Percentiles rank a stretch among this genome's conserved stretches.
phyloP scores from a whole-genome alignment of 1,140 invertebrate genomes.

The Drosophila neocordata region DNA sequence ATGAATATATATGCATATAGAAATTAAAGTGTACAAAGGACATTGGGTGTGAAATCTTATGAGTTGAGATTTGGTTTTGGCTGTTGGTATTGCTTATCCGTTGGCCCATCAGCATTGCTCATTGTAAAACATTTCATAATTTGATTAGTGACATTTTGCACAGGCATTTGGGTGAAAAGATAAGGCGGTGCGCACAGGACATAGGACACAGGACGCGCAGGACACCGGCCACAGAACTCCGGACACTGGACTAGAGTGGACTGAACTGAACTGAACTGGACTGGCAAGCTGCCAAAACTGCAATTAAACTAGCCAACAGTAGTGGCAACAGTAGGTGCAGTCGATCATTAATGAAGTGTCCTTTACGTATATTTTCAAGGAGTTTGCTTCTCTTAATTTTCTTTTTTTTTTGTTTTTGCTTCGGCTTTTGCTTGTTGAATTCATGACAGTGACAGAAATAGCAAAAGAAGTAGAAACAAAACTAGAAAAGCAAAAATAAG shows the following conservation, averaged over 20 bases:
- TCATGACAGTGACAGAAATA: slow-evolving; percentile 3
- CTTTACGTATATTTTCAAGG: slow-evolving; percentile 20
- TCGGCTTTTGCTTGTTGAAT: background rate
- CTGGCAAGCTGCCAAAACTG: slow-evolving; percentile 54
- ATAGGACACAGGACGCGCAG: slow-evolving; percentile 12
- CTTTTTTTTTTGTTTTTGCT: too few relatives aligned
- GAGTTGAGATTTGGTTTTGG: background rate
- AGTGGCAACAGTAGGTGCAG: slow-evolving; percentile 1
- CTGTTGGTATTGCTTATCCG: slow-evolving; percentile 37
- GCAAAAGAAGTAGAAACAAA: slow-evolving; percentile 13
- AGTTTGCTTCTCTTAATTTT: background rate
- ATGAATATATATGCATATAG: background rate
- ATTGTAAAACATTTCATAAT: slow-evolving; percentile 70
- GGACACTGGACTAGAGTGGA: slow-evolving; percentile 8
- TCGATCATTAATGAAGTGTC: slow-evolving; percentile 60
- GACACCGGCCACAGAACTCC: background rate
- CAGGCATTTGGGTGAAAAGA: slow-evolving; percentile 75
- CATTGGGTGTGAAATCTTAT: background rate
- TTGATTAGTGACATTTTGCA: slow-evolving; percentile 77
- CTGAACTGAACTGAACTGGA: slow-evolving; percentile 8
- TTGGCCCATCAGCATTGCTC: slow-evolving; percentile 52
- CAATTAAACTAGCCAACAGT: slow-evolving; percentile 50
- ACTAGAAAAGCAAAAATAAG: background rate
- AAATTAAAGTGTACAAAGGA: background rate
- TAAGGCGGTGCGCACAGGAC: slow-evolving; percentile 56